phyloP scores from a whole-genome alignment of 2,113 vertebrate genomes.

The Gobiocypris rarus region DNA sequence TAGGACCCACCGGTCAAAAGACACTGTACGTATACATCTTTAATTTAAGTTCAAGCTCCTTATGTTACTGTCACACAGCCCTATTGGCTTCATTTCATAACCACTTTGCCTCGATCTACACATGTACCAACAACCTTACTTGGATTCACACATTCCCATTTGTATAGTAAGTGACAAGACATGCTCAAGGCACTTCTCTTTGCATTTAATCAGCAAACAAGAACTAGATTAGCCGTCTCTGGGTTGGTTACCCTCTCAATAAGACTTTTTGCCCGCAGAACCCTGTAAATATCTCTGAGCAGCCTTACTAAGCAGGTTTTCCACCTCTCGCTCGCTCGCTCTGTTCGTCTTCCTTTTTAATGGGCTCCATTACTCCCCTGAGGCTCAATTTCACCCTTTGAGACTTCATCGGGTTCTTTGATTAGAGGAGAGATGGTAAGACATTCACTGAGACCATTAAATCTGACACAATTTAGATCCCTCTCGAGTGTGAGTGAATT shows the following conservation, averaged over 20 bases:
- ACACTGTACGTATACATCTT: background rate
- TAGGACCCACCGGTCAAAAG: no score
- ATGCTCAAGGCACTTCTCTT: conserved; percentile 10
- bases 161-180: conserved; percentile 9
- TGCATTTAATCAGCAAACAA: conserved; percentile 39
- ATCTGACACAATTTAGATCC: conserved; percentile 35
- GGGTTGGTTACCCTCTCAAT: conserved; percentile 22
- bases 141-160: conserved; percentile 2
- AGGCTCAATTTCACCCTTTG: conserved; percentile 49
- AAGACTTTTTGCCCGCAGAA: conserved; percentile 3
- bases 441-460: conserved; percentile 48
- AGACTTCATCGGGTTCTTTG: conserved; percentile 38
- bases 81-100: background rate
- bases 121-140: background rate
- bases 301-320: conserved; percentile 29
- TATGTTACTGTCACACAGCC: background rate
- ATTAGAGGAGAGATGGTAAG: conserved; percentile 33
- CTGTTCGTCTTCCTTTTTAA: conserved; percentile 26
- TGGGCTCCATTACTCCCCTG: conserved; percentile 29
- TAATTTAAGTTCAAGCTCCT: background rate
- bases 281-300: conserved; percentile 19
- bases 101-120: background rate
- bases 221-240: conserved; percentile 26
- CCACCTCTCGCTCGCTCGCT: background rate
- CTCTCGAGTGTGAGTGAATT: conserved; percentile 1